Conservation (phyloP, 2,797 vertebrate genomes). For the Pseudochirops corinnae region DNA sequence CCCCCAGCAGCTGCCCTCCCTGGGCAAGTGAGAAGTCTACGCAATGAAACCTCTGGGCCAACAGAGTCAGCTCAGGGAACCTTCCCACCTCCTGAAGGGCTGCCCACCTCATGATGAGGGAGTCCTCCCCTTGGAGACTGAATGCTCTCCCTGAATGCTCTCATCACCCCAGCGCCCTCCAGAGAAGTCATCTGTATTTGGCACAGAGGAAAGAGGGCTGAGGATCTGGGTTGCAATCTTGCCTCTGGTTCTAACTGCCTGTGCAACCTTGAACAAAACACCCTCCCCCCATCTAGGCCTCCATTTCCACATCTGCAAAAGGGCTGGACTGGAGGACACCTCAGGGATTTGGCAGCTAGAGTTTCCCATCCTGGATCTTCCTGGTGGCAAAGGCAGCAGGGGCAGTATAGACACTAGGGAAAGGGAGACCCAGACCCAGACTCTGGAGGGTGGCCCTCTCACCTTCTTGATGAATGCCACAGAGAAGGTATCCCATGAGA, state of each 20-base stretch:
- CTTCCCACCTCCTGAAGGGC: too few species aligned
- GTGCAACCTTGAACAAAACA: background rate
- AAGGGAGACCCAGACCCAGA: background rate
- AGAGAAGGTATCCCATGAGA: constrained; percentile 99
- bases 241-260: too few species aligned
- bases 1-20: background rate
- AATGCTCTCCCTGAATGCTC: background rate
- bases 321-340: too few species aligned
- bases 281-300: background rate
- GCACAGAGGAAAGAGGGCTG: background rate
- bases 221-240: background rate
- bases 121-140: background rate
- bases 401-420: background rate
- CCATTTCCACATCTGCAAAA: background rate
- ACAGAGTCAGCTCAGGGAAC: too few species aligned
- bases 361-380: too few species aligned
- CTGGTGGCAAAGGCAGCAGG: too few species aligned
- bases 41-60: background rate
- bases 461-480: constrained; percentile 99
- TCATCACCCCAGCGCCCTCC: background rate
- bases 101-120: background rate
- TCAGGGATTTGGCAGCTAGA: too few species aligned
- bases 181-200: background rate
- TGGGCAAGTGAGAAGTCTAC: background rate
- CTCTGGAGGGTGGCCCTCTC: constrained; percentile 20